Conservation (phyloP, 2,113 vertebrate genomes). For the Cygnus atratus region DNA sequence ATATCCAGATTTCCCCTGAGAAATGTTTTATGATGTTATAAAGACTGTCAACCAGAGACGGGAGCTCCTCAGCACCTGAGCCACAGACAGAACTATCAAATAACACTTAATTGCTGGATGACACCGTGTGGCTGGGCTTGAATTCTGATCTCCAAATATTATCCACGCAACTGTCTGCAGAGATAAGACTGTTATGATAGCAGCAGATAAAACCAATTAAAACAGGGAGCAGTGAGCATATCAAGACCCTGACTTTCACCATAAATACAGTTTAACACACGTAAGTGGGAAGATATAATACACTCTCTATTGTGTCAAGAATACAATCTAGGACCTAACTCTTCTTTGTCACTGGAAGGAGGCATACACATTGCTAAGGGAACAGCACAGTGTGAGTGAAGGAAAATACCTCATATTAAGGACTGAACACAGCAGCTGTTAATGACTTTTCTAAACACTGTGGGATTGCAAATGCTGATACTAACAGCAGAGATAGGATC, state of each 20-base stretch:
- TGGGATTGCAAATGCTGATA: conserved; percentile 4
- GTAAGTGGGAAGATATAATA: not conserved
- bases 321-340: not conserved
- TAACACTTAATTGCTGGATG: conserved; percentile 79
- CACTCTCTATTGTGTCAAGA: not conserved
- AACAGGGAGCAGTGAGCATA: conserved; percentile 42
- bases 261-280: conserved; percentile 45
- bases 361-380: not conserved
- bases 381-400: not conserved
- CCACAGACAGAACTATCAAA: conserved; percentile 77
- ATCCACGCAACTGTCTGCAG: conserved; percentile 65
- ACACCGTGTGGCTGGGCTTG: conserved; percentile 65
- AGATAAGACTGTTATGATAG: conserved; percentile 72
- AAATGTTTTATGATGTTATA: conserved; percentile 75
- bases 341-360: not conserved
- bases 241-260: conserved; percentile 51
- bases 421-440: conserved; percentile 15
- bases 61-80: conserved; percentile 73
- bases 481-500: not conserved
- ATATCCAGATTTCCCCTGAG: conserved; percentile 73
- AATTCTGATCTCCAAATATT: conserved; percentile 79
- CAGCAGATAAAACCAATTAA: conserved; percentile 76
- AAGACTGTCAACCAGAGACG: conserved; percentile 71
- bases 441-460: conserved; percentile 1
- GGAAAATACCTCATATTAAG: not conserved